Base-by-base conservation (phyloP, 2,888 invertebrate genomes). In the Pristionchus exspectatus region DNA sequence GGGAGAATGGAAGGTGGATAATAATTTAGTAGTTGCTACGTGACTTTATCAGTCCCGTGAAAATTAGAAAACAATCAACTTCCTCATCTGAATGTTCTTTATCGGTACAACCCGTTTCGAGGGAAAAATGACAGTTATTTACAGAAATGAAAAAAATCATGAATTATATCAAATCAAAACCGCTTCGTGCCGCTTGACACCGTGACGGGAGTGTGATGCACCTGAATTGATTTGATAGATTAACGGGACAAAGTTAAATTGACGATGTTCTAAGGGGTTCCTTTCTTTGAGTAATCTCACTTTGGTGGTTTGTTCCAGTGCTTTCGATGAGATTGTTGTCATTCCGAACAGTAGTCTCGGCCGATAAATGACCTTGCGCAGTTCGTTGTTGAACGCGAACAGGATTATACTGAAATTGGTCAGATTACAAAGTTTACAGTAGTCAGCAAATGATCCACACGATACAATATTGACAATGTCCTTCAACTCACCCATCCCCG, bases 321-420 rank as follows among this genome's bases (percentile, higher is more conserved):
- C 77, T 50, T 84, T 56, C 2, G 84, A 84, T 9, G 54, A 30
- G 30, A 84, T 84, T 18, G 84, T 84, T 4, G 84, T 56, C 16
- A 56, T 18, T 27, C 56, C 54, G 30, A 84, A 56, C 2, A 84
- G 16, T 2, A 84, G 16, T 27, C 56, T 84, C 56, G 84, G 84
- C 5, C 33, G n/a, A 30, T 18, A 59, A 27, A 56, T 16, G 0
- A 84, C 84, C n/a, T 84, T 84, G 7, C 84, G 84, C 18, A 84
- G 84, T 30, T 84, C 84, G 33, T 84, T 84, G 21, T 84, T 84
- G 84, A 84, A 84, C 30, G 44, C 84, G 56, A 84, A 84, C 12
- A 84, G 30, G 21, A 84, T 54, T 3, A 84, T 38, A 0, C 84
- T 83, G 54, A 21, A 77, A 77, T 33, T 4, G 44, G 9, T 44